Evolutionary conservation across 1,140 invertebrate genomes (phyloP), one percentile per base, ranked within the genome.

Genomic region (Marisa cornuarietis): DNA sequence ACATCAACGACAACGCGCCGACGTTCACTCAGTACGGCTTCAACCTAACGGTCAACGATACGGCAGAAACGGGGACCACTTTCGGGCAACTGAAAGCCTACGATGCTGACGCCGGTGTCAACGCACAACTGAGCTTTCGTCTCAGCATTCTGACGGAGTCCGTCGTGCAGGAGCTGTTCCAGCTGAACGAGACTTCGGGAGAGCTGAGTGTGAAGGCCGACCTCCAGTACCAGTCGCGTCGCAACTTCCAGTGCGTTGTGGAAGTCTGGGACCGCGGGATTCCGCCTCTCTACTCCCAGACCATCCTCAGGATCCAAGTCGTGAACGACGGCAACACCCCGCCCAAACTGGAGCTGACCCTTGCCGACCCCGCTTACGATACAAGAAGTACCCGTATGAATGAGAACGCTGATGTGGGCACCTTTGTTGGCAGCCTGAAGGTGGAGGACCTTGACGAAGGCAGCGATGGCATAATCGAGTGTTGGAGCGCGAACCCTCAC

Each of bases 1-100:
- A 99, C 88, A 92, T 98, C 22, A 98, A 99, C 90, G 98, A 99
- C 92, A 96, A 97, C 91, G 92, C 95, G 85, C 96, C 96, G 4
- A 93, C 95, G 76, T 98, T 97, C 90, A 81, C 54, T 6, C 66
- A 86, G 52, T 52, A 73, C 9, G 80, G 61, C 11, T 88, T 84
- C 78, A 83, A 85, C 42, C 72, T 99, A 0, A 92, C 93, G 0
- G 93, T 98, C 0, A 96, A 96, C 0, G 97, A 99, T 81, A 84
- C 82, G 31, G 66, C 79, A 20, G 26, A 77, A 11, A 49, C 84
- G 0, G 84, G 81, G 22, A 81, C 66, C 22, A 68, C 82, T 14
- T 84, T 90, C 49, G 79, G 86, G 1, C 81, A 80, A 16, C 73
- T 88, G 13, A 80, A 69, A 61, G 89, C 89, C 26, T 79, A 68